Percentiles rank a stretch among this genome's conserved stretches.
These are phyloP conservation scores for Nemotelus pantherinus DNA, from an alignment of 2,888 invertebrate species.

Conservation along the genomic window DNA sequence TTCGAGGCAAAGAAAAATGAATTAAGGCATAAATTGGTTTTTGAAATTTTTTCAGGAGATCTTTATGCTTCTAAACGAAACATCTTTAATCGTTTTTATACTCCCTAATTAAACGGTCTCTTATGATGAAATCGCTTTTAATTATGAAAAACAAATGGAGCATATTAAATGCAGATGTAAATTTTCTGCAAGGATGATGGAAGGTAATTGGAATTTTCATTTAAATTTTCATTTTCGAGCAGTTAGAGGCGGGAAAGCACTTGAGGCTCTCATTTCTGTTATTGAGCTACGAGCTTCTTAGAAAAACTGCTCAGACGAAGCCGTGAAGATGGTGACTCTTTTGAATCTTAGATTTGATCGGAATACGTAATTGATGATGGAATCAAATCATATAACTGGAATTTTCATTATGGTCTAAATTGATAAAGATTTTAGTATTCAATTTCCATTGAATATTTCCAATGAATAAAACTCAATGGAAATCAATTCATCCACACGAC, in stretches of 20 bases:
- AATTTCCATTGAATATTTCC: no score
- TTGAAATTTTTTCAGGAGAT: neutral
- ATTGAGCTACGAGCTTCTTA: no score
- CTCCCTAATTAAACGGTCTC: constrained; percentile 32
- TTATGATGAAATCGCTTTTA: constrained; percentile 34
- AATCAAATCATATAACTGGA: no score
- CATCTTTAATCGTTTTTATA: constrained; percentile 38
- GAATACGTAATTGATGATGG: no score
- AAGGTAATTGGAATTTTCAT: constrained; percentile 13
- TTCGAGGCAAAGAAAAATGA: neutral
- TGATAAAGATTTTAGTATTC: no score
- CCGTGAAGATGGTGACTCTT: no score
- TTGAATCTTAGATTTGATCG: no score
- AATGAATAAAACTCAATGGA: no score
- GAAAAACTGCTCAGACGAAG: no score
- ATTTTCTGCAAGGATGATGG: constrained; percentile 2
- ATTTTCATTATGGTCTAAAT: no score
- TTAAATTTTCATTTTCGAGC: neutral
- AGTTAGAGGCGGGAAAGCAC: neutral
- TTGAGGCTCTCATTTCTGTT: no score
- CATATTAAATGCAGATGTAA: constrained; percentile 15
- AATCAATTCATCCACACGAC: no score
- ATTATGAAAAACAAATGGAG: constrained; percentile 26
- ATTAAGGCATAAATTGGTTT: neutral
- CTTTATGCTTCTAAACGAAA: constrained; percentile 26